phyloP scores from a whole-genome alignment of 2,113 vertebrate species.

The Chinchilla lanigera region DNA sequence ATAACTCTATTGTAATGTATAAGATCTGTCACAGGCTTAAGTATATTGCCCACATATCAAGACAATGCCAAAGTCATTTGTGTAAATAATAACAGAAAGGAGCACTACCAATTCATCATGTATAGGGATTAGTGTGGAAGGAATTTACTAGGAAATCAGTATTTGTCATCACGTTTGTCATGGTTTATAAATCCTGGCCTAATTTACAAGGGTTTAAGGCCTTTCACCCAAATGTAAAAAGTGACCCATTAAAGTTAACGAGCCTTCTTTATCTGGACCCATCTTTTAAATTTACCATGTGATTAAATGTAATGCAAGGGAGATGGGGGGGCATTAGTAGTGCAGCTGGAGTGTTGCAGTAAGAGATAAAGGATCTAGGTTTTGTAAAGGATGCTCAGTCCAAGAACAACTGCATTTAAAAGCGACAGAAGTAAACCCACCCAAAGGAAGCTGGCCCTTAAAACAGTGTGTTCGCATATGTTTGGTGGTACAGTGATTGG shows the following conservation, averaged over 20 bases:
- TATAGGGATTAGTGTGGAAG: background rate
- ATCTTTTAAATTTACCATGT: constrained; percentile 76
- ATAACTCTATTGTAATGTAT: background rate
- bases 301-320: constrained; percentile 69
- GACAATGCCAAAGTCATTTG: constrained; percentile 55
- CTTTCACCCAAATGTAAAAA: constrained; percentile 78
- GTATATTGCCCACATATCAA: background rate
- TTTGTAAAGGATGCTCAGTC: constrained; percentile 6
- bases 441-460: background rate
- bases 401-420: background rate
- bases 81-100: constrained; percentile 37
- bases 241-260: constrained; percentile 79
- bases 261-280: constrained; percentile 69
- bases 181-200: constrained; percentile 76
- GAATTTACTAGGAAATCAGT: constrained; percentile 69
- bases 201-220: constrained; percentile 79
- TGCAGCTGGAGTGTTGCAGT: background rate
- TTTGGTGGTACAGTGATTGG: constrained; percentile 1
- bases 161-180: constrained; percentile 72
- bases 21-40: constrained; percentile 38
- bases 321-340: constrained; percentile 27
- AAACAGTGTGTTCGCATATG: background rate
- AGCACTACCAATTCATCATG: constrained; percentile 43
- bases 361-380: background rate
- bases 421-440: constrained; percentile 17